These are phyloP conservation scores for Dasyurus viverrinus DNA, from an alignment of 2,113 vertebrate species.

Conservation along the genomic window DNA sequence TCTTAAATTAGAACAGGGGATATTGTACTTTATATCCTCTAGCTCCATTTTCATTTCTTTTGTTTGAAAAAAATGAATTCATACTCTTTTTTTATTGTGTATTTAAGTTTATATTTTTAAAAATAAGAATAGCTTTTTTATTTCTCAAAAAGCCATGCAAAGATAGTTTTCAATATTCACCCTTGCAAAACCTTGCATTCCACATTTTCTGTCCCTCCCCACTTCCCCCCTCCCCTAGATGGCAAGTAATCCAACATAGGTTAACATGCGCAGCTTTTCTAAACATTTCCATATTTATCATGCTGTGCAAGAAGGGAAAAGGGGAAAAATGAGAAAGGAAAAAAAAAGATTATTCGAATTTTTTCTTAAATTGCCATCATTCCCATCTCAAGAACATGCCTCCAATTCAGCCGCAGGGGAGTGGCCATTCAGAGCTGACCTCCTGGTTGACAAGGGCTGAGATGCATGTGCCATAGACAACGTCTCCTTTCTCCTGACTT, in stretches of 20 bases:
- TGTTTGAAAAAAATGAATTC: neutral
- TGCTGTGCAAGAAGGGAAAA: too few relatives aligned
- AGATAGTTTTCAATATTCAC: too few relatives aligned
- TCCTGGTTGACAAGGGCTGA: neutral
- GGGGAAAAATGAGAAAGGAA: too few relatives aligned
- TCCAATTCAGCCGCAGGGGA: neutral
- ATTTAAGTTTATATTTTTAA: too few relatives aligned
- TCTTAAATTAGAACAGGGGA: neutral
- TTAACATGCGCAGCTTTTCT: too few relatives aligned
- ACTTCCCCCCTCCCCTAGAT: too few relatives aligned
- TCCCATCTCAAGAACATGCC: neutral
- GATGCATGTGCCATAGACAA: neutral
- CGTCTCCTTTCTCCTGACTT: neutral
- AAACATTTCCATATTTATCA: too few relatives aligned
- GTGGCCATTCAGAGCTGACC: neutral
- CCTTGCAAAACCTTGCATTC: too few relatives aligned
- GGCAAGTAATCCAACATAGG: too few relatives aligned
- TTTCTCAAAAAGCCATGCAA: too few relatives aligned
- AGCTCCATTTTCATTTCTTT: neutral
- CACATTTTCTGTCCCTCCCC: too few relatives aligned
- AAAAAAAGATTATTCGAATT: neutral
- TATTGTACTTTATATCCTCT: neutral
- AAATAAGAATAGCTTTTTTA: too few relatives aligned
- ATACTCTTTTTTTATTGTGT: neutral
- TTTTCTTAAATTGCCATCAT: neutral